A percentile compares a stretch with the other conserved stretches of the same genome.
Evolutionary conservation across 2,113 vertebrate species (phyloP).

Genomic region (Genyomyrus donnyi): DNA sequence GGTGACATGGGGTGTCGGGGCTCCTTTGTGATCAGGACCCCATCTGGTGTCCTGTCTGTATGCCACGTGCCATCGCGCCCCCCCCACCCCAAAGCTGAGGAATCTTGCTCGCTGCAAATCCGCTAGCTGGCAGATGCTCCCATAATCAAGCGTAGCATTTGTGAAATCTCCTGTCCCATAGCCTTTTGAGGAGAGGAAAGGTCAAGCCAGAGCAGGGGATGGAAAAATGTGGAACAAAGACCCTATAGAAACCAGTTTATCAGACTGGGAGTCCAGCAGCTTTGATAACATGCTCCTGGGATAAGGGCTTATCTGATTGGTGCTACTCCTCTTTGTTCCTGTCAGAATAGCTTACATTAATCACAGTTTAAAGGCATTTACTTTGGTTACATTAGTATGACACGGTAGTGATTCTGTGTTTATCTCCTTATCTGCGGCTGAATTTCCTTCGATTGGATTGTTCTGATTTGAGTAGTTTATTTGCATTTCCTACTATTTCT

Average conservation of each 20-base stretch:
- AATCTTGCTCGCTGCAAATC: background rate
- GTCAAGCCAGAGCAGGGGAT: background rate
- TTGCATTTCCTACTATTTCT: background rate
- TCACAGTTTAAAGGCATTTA: background rate
- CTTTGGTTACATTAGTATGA: background rate
- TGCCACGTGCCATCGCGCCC: background rate
- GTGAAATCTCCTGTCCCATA: background rate
- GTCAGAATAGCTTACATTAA: background rate
- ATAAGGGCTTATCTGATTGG: background rate
- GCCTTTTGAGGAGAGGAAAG: background rate
- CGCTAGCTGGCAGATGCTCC: background rate
- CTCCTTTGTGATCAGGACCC: background rate
- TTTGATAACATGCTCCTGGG: background rate
- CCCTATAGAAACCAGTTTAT: background rate
- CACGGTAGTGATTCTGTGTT: background rate
- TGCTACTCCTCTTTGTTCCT: background rate
- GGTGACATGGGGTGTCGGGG: background rate
- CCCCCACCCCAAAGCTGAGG: background rate
- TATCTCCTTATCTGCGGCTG: background rate
- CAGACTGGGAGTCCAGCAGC: background rate
- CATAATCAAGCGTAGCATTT: background rate
- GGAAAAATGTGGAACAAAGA: background rate
- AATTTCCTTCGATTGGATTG: background rate
- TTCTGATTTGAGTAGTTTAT: background rate
- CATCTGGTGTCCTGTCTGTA: slow-evolving; percentile 5